Evolutionary conservation across 2,888 invertebrate genomes (phyloP), one percentile per base, ranked within the genome.

Genomic region (Oscheius sp.): DNA sequence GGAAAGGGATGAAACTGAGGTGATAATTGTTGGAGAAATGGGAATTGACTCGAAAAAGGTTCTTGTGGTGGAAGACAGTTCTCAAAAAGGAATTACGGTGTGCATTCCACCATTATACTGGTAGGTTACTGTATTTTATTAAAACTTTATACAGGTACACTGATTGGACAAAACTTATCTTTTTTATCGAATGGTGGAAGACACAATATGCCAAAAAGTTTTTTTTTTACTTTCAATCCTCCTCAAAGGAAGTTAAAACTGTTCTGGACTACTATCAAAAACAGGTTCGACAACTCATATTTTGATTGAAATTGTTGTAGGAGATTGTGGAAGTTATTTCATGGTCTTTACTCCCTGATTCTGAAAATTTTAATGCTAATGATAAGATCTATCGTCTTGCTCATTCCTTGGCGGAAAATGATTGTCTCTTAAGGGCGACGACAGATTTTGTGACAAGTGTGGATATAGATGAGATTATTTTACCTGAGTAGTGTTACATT

Each of bases 41-140:
- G n/a, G 17, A 38, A 26, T 14, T 41, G 17, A 20, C 3, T 26
- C 24, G 6, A 8, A n/a, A 17, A 12, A 20, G 24, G 30, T 50
- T 32, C 24, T 17, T 1, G 24, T 12, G 1, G 36, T 49, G 8
- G 22, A 51, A 1, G 17, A 26, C 17, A 33, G n/a, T 8, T 14
- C 17, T 1, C 50, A 47, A 17, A 17, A 33, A 3, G 77, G 76
- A 0, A 44, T 78, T 5, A 72, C 76, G 2, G 69, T 80, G 9
- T 80, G 80, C 56, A 70, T 80, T 5, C 78, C 74, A 20, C 77
- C 80, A 0, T 70, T 80, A 9, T 80, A 77, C 47, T 80, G 66
- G 66, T 66, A 20, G 49, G 62, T 14, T n/a, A 24, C 9, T 22
- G 57, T 12, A 36, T n/a, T 6, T n/a, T 9, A 12, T 12, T 6